Evolutionary conservation across 2,797 vertebrate species (phyloP), one percentile per base, ranked within the genome.

Genomic region (Acanthurus leucopareius): DNA sequence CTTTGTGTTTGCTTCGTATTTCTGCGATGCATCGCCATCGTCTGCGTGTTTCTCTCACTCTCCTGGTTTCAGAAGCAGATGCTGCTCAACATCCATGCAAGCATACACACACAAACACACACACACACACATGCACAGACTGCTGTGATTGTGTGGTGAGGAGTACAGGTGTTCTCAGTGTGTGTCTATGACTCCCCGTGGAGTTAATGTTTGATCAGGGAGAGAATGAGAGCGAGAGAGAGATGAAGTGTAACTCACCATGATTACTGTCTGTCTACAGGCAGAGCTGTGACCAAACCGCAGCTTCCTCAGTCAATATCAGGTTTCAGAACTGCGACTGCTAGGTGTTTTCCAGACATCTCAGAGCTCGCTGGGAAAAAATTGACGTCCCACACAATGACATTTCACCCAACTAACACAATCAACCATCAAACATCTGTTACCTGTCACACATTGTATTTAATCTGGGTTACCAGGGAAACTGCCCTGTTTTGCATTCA

Each of bases 311-410:
- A 8, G 63, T 57, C 71, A 3, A 32, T 70, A 75, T 81, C 71
- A 63, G 54, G 69, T 86, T 79, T 74, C 84, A 76, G 20, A 13
- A 65, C 81, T 47, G 68, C 2, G 70, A 61, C 75, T 83, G 32
- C 20, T 80, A 44, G 90, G 86, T 90, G 87, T 67, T 92, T 91
- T 91, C 88, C 89, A 88, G 48, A 74, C 63, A 57, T 69, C 71
- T 79, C 61, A 2, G 28, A 47, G 32, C 71, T 85, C 62, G 14
- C 82, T 1, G 28, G 74, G 82, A 35, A 7, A 7, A 86, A 81
- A 75, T 45, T 47, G 59, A 49, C 73, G 19, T 66, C 68, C 58
- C 68, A 38, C 79, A 51, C 52, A 40, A 44, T 69, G 77, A 67
- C 80, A 64, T 84, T 85, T 83, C 58, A 58, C 19, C 22, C 44